phyloP scores from a whole-genome alignment of 2,888 invertebrate genomes.

The Drosophila emarginata region DNA sequence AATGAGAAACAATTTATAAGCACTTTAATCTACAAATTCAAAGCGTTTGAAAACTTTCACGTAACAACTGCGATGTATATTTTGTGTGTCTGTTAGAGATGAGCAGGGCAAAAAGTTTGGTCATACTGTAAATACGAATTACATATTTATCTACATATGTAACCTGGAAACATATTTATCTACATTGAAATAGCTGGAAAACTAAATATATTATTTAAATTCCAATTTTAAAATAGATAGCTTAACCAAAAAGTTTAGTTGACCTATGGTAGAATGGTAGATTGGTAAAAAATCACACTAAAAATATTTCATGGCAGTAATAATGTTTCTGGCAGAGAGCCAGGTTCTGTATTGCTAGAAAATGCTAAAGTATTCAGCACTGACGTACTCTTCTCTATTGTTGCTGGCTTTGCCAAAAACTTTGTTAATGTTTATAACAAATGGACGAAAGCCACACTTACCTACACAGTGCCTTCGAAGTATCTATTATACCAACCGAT shows the following conservation, averaged over 20 bases:
- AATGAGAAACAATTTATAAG: slow-evolving; percentile 40
- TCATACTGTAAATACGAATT: neutral
- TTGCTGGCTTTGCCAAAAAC: neutral
- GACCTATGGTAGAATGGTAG: no score
- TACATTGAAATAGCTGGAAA: no score
- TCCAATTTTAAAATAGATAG: no score
- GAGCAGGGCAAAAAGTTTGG: neutral
- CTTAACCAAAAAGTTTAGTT: no score
- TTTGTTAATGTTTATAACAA: slow-evolving; percentile 12
- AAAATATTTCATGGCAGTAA: no score
- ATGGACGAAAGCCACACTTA: slow-evolving; percentile 76
- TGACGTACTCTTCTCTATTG: neutral
- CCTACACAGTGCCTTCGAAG: slow-evolving; percentile 83
- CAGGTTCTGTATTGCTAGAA: neutral
- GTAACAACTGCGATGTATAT: slow-evolving; percentile 67
- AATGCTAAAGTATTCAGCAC: neutral
- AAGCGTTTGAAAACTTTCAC: slow-evolving; percentile 64
- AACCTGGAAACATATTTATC: no score
- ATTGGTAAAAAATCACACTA: no score
- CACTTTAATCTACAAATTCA: slow-evolving; percentile 57
- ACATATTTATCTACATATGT: neutral
- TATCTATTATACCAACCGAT: slow-evolving; percentile 91
- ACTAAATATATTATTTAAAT: no score
- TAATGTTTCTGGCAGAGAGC: no score
- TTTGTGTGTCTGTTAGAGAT: slow-evolving; percentile 19